Percentiles rank a stretch among this genome's conserved stretches.
Evolutionary conservation across 2,888 invertebrate species (phyloP).

Genomic region (Tipula lateralis): DNA sequence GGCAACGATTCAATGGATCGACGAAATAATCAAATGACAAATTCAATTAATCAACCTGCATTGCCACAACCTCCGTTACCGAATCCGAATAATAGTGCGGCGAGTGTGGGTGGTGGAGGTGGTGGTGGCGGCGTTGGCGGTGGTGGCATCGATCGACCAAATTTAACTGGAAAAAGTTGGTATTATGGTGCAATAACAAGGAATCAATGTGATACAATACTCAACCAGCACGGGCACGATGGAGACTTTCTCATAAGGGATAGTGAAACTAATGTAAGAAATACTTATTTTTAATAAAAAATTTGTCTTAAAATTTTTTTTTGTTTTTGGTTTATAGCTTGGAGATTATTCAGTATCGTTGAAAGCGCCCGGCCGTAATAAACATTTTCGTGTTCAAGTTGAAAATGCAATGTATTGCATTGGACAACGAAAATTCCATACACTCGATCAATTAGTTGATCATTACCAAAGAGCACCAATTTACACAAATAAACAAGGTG

Average conservation of each 20-base stretch:
- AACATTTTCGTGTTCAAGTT: constrained; percentile 98
- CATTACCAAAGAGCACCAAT: constrained; percentile 99
- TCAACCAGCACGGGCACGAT: constrained; percentile 92
- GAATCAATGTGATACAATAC: constrained; percentile 91
- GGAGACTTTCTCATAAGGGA: constrained; percentile 98
- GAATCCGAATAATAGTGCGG: constrained; percentile 36
- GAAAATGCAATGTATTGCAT: constrained; percentile 91
- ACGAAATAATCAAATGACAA: constrained; percentile 47
- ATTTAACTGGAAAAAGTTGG: constrained; percentile 83
- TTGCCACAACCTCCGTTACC: constrained; percentile 41
- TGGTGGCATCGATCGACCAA: constrained; percentile 55
- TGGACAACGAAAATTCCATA: constrained; percentile 95
- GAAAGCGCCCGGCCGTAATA: constrained; percentile 96
- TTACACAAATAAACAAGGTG: constrained; percentile 95
- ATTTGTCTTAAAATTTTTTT: not conserved
- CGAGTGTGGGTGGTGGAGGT: not conserved
- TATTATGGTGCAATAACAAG: constrained; percentile 95
- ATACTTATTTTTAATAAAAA: not conserved
- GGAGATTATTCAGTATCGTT: constrained; percentile 98
- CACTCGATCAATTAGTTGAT: constrained; percentile 92
- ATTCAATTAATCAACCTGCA: constrained; percentile 43
- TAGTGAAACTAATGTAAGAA: constrained; percentile 96
- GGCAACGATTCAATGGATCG: constrained; percentile 53
- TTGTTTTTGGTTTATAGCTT: constrained; percentile 61
- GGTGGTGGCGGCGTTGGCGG: not conserved